Percentiles rank a stretch among this genome's conserved stretches.
phyloP scores from a whole-genome alignment of 2,888 invertebrate genomes.

The Bimastos eiseni region DNA sequence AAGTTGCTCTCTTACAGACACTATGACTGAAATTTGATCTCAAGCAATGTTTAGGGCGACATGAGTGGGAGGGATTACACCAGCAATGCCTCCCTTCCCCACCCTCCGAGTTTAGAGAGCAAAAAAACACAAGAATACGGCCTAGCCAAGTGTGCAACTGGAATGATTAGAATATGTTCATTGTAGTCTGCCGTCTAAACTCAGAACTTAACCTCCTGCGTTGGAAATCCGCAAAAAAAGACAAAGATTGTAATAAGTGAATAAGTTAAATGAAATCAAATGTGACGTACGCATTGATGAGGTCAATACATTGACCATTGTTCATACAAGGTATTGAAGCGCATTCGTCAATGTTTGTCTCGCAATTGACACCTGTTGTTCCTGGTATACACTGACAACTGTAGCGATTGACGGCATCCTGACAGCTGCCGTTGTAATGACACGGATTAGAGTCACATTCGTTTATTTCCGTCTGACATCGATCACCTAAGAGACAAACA shows the following conservation, averaged over 20 bases:
- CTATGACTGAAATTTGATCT: not conserved
- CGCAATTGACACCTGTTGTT: constrained; percentile 38
- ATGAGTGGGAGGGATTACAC: not conserved
- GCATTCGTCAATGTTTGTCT: constrained; percentile 40
- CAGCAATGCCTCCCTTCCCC: not conserved
- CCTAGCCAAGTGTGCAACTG: not conserved
- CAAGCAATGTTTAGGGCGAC: not conserved
- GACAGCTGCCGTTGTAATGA: constrained; percentile 34
- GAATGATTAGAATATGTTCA: not conserved
- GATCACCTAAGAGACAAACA: not conserved
- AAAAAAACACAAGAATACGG: not conserved
- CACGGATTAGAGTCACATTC: constrained; percentile 39
- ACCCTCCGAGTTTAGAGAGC: not conserved
- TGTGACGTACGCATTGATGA: constrained; percentile 35
- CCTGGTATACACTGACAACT: constrained; percentile 31
- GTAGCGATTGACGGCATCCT: constrained; percentile 32
- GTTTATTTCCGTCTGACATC: constrained; percentile 34
- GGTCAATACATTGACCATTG: constrained; percentile 36
- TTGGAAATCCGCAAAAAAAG: too few relatives aligned
- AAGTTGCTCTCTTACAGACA: not conserved
- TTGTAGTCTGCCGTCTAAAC: not conserved
- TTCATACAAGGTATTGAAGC: constrained; percentile 33
- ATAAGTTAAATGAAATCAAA: constrained; percentile 38
- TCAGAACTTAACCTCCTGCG: too few relatives aligned
- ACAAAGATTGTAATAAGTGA: constrained; percentile 20